phyloP scores from a whole-genome alignment of 2,113 vertebrate genomes.

The cat (Felis catus) region DNA sequence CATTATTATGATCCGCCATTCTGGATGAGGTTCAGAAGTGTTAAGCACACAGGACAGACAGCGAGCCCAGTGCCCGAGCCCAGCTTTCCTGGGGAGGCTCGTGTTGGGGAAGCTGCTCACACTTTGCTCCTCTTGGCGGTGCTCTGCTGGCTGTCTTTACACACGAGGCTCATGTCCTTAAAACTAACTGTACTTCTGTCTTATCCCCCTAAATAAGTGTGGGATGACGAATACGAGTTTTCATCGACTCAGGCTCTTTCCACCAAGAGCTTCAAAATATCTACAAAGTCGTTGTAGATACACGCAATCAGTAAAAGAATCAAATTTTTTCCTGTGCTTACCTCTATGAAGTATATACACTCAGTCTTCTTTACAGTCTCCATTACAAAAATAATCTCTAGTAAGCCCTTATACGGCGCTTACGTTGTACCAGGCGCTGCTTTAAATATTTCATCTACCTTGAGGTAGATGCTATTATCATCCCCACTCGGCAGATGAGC shows the following conservation, averaged over 20 bases:
- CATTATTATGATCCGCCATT: neutral
- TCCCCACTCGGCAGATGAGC: neutral
- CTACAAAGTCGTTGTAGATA: neutral
- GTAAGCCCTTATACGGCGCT: neutral
- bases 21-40: neutral
- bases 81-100: rapidly evolving
- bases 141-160: neutral
- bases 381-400: neutral
- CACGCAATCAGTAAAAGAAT: neutral
- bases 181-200: neutral
- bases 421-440: neutral
- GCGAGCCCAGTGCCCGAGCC: neutral
- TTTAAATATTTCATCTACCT: neutral
- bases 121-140: neutral
- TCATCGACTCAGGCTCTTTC: neutral
- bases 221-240: too few species aligned
- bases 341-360: neutral
- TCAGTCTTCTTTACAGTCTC: neutral
- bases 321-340: neutral
- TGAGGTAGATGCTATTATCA: neutral
- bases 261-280: neutral
- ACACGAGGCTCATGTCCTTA: neutral
- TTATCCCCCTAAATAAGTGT: neutral
- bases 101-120: rapidly evolving
- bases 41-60: too few species aligned